A percentile compares a stretch with the other conserved stretches of the same genome.
phyloP scores from a whole-genome alignment of 2,888 invertebrate species.

The Ormia ochracea region DNA sequence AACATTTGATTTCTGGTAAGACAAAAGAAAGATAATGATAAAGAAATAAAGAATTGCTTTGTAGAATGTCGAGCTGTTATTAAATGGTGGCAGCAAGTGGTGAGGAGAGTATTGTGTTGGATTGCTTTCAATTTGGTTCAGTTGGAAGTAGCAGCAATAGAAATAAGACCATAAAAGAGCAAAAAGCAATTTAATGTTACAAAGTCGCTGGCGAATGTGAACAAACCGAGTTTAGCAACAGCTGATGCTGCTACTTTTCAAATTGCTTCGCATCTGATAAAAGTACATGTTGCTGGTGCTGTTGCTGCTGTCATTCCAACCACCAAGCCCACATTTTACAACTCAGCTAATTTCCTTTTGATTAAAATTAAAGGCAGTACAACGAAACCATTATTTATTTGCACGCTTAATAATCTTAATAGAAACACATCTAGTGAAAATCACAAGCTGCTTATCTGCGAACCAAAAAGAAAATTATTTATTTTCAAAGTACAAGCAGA shows the following conservation, averaged over 20 bases:
- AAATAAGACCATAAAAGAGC: not conserved
- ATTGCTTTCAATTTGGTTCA: slow-evolving; percentile 23
- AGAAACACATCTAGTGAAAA: not conserved
- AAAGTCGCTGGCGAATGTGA: not conserved
- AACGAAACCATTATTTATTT: not conserved
- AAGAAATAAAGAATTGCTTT: too few relatives aligned
- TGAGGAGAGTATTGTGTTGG: not conserved
- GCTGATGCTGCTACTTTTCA: slow-evolving; percentile 46
- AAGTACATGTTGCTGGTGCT: slow-evolving; percentile 34
- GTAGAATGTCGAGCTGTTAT: not conserved
- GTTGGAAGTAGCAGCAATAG: not conserved
- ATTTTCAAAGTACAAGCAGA: not conserved
- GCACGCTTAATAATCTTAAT: not conserved
- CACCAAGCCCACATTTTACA: slow-evolving; percentile 36
- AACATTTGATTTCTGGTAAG: slow-evolving; percentile 13
- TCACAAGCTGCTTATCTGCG: not conserved
- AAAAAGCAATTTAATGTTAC: slow-evolving; percentile 16
- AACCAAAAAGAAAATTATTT: not conserved
- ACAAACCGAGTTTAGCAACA: slow-evolving; percentile 24
- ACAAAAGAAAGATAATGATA: too few relatives aligned
- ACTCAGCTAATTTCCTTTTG: slow-evolving; percentile 43
- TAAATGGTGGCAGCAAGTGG: slow-evolving; percentile 10
- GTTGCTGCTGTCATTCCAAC: not conserved
- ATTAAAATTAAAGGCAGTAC: slow-evolving; percentile 1
- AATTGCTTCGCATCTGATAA: slow-evolving; percentile 56